These are phyloP conservation scores for Drosophila greeni DNA, from an alignment of 2,888 invertebrate genomes.

Conservation along the genomic window DNA sequence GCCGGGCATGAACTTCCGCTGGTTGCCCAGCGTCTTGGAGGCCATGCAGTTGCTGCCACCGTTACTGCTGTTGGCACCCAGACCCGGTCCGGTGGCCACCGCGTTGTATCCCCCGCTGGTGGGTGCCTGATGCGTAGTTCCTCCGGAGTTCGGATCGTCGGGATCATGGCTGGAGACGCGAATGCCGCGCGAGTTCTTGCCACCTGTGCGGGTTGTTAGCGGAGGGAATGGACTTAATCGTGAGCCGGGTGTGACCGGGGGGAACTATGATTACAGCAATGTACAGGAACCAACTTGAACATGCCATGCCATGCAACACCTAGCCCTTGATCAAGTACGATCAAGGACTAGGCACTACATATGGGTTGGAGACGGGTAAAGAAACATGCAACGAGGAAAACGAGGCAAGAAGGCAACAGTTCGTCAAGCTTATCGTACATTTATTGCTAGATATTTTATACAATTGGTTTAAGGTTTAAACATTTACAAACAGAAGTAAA, in stretches of 20 bases:
- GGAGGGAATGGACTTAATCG: conserved; percentile 39
- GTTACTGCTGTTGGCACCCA: conserved; percentile 68
- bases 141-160: conserved; percentile 81
- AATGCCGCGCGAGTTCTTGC: conserved; percentile 84
- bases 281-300: conserved; percentile 20
- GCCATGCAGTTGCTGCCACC: conserved; percentile 78
- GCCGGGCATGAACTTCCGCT: conserved; percentile 81
- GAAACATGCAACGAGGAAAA: conserved; percentile 50
- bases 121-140: conserved; percentile 30
- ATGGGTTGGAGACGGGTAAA: not conserved
- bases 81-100: conserved; percentile 58
- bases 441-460: conserved; percentile 62
- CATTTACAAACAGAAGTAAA: conserved; percentile 61
- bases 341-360: too few species aligned
- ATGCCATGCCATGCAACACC: conserved; percentile 27
- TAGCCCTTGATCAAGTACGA: conserved; percentile 8
- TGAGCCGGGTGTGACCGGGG: not conserved
- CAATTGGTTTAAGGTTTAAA: conserved; percentile 64
- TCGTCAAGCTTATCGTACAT: conserved; percentile 67
- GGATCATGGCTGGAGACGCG: conserved; percentile 85
- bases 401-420: conserved; percentile 37
- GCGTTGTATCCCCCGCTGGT: conserved; percentile 75
- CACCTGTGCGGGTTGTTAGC: conserved; percentile 77
- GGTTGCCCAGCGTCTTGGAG: conserved; percentile 79
- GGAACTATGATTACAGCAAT: conserved; percentile 9